These are phyloP conservation scores for Podilymbus podiceps DNA, from an alignment of 2,113 vertebrate species.

Conservation along the genomic window DNA sequence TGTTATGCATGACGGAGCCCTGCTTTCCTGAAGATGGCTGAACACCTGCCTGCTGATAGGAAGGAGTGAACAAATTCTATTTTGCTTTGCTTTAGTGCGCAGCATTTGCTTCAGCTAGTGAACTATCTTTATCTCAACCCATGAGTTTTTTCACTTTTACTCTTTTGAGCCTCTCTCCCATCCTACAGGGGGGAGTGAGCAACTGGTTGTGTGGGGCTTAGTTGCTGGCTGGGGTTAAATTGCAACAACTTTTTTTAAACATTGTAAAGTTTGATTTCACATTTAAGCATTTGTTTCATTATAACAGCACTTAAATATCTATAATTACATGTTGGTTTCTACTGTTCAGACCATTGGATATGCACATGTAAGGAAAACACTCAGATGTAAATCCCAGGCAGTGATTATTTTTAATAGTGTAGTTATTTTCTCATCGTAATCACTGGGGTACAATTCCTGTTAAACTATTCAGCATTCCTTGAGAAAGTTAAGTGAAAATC, in stretches of 20 bases:
- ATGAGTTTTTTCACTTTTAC: no score
- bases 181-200: no score
- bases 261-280: background rate
- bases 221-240: no score
- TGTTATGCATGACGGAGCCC: no score
- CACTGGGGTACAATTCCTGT: background rate
- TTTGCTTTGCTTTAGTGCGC: no score
- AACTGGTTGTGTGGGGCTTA: no score
- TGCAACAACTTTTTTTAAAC: background rate
- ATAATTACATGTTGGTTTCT: background rate
- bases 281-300: background rate
- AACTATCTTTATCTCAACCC: no score
- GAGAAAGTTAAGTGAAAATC: slow-evolving; percentile 43
- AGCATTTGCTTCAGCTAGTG: no score
- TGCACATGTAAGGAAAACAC: background rate
- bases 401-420: slow-evolving; percentile 13
- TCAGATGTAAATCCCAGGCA: background rate
- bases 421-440: slow-evolving; percentile 15
- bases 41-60: no score
- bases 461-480: slow-evolving; percentile 15
- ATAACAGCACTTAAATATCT: background rate
- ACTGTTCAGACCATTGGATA: background rate
- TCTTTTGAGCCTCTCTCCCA: no score
- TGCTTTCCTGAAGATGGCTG: no score
- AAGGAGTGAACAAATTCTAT: no score